Conservation (phyloP, 2,113 vertebrate genomes). For the Ceyx melanurus region DNA sequence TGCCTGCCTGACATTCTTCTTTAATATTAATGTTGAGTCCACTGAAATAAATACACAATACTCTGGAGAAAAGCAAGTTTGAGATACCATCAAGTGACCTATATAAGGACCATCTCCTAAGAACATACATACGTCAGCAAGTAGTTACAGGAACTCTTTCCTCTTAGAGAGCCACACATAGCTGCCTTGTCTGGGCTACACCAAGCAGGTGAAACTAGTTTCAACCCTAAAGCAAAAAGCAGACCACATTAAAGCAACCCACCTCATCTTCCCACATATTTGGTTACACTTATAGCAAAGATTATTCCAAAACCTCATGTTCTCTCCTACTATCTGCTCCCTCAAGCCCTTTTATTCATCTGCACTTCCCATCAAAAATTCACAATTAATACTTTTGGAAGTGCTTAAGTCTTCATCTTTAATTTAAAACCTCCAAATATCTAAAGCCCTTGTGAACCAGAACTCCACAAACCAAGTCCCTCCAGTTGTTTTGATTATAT, state of each 20-base stretch:
- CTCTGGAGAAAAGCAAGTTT: background rate
- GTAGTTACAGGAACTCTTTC: background rate
- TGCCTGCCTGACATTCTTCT: background rate
- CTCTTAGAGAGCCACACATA: background rate
- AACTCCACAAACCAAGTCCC: background rate
- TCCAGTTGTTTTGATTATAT: conserved; percentile 20
- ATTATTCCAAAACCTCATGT: background rate
- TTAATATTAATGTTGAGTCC: background rate
- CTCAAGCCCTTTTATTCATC: background rate
- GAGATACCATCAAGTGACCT: background rate
- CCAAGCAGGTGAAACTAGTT: background rate
- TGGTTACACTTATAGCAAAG: background rate
- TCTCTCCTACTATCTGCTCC: background rate
- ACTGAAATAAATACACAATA: background rate
- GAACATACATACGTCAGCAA: background rate
- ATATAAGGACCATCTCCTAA: too few species aligned
- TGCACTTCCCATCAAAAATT: background rate
- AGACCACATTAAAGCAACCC: background rate
- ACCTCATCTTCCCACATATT: background rate
- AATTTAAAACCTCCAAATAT: background rate
- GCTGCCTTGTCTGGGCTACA: background rate
- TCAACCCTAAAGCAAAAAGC: background rate
- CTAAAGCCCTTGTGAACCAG: background rate
- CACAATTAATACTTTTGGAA: background rate
- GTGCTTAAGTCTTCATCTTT: background rate